phyloP scores from a whole-genome alignment of 2,113 vertebrate species.

The Marcusenius ussheri region DNA sequence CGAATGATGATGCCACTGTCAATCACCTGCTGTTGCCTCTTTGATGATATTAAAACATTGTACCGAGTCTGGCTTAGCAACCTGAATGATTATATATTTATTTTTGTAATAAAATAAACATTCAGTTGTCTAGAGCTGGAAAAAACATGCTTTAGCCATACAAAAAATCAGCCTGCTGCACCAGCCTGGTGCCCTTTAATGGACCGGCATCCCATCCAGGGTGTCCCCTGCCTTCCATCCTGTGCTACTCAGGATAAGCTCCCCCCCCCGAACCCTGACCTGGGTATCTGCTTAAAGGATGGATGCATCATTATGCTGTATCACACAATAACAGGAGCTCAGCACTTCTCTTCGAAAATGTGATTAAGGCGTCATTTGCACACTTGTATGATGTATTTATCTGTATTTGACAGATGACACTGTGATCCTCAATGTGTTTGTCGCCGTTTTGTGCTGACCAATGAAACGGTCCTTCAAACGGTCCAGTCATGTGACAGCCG shows the following conservation, averaged over 20 bases:
- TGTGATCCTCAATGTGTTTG: neutral
- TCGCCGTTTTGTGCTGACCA: neutral
- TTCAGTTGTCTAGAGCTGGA: neutral
- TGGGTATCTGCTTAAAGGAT: neutral
- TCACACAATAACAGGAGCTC: neutral
- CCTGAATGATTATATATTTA: neutral
- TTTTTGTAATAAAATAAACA: neutral
- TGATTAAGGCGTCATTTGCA: neutral
- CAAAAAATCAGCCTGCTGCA: neutral
- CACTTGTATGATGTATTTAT: neutral
- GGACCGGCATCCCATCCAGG: neutral
- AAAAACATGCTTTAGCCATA: neutral
- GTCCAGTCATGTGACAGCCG: neutral
- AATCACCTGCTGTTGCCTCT: neutral
- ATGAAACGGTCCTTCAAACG: neutral
- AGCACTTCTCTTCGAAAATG: neutral
- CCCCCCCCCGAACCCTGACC: neutral
- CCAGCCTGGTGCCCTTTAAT: neutral
- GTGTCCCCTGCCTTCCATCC: neutral
- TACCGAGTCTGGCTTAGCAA: neutral
- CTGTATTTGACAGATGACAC: neutral
- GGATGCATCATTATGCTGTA: neutral
- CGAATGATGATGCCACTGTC: neutral
- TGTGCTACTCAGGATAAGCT: neutral
- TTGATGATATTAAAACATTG: neutral